Percentiles rank a stretch among this genome's conserved stretches.
These are phyloP conservation scores for Ridgeia piscesae DNA, from an alignment of 1,140 invertebrate species.

Conservation along the genomic window DNA sequence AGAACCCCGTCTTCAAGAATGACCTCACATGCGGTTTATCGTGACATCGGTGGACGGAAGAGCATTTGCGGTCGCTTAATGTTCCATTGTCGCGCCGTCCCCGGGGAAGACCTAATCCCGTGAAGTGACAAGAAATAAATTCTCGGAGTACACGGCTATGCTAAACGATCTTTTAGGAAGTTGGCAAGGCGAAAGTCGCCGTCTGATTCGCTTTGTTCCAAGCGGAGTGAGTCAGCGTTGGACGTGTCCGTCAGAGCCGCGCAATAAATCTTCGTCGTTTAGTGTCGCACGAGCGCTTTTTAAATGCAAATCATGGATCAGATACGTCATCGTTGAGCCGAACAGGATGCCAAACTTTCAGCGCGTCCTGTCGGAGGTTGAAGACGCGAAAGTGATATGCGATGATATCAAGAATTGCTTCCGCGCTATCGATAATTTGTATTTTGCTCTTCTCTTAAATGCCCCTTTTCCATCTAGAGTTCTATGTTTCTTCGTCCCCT, in stretches of 20 bases:
- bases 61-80: background rate
- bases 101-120: background rate
- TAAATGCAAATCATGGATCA: background rate
- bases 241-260: background rate
- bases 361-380: background rate
- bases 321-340: background rate
- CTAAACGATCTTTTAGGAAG: background rate
- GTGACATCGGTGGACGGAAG: background rate
- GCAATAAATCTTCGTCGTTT: background rate
- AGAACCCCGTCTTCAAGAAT: background rate
- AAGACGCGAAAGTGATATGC: background rate
- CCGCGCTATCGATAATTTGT: too few relatives aligned
- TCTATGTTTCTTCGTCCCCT: too few relatives aligned
- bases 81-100: background rate
- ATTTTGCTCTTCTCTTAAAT: too few relatives aligned
- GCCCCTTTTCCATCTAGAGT: too few relatives aligned
- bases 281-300: background rate
- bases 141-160: background rate
- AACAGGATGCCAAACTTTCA: background rate
- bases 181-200: background rate
- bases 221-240: background rate
- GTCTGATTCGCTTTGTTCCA: background rate
- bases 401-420: background rate
- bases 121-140: background rate
- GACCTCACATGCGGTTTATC: background rate